Conservation (phyloP, 2,888 invertebrate species). For the Campoplex nolae region DNA sequence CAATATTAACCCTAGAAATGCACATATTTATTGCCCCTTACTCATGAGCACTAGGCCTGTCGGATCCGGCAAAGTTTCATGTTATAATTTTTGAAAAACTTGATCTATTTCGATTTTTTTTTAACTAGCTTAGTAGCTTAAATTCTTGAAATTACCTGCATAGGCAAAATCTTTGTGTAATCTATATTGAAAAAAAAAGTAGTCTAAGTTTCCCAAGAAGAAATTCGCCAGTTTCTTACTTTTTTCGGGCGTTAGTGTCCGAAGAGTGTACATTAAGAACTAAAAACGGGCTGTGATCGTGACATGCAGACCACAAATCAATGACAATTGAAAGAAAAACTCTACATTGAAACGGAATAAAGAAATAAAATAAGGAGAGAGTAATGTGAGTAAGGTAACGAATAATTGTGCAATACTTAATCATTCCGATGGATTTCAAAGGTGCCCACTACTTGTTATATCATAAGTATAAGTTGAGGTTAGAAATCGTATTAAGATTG, state of each 20-base stretch:
- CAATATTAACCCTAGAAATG: neutral
- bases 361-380: neutral
- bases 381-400: neutral
- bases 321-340: neutral
- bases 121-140: too few relatives aligned
- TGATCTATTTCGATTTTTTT: neutral
- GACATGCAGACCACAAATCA: neutral
- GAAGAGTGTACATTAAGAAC: neutral
- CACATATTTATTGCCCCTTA: neutral
- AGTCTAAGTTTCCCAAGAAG: neutral
- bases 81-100: neutral
- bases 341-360: neutral
- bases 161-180: neutral
- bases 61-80: too few relatives aligned
- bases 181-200: neutral
- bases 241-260: neutral
- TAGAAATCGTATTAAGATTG: constrained; percentile 70
- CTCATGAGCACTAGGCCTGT: too few relatives aligned
- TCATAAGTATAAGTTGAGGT: constrained; percentile 74
- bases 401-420: constrained; percentile 56
- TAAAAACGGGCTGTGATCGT: neutral
- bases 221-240: neutral
- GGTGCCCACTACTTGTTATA: constrained; percentile 68
- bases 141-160: too few relatives aligned
- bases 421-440: constrained; percentile 47